Evolutionary conservation across 2,797 vertebrate genomes (phyloP), one percentile per base, ranked within the genome.

Genomic region (Agapornis canus): DNA sequence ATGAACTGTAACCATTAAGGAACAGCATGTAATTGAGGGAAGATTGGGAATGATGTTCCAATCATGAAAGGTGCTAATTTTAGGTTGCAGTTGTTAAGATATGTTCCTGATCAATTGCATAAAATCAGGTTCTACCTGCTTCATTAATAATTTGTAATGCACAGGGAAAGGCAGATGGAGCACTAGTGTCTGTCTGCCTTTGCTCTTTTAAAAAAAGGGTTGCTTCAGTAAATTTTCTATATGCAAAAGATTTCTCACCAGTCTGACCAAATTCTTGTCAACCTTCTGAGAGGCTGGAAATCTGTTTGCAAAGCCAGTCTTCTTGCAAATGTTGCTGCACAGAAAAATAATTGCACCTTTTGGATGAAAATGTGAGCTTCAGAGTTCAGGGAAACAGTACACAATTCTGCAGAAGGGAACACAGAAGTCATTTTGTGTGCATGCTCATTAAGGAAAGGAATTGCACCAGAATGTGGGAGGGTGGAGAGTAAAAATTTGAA

Each of bases 361-460:
- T 80, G 22, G 78, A 59, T 78, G 75, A 47, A 95, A 91, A 83
- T 6, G 0, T n/a, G 72, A 95, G 49, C 57, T 91, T 35, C 78
- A 59, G 81, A 52, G 35, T 54, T 92, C 52, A 76, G 57, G 59
- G 65, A 83, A 92, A 69, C 27, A 23, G 82, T 6, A 56, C 26
- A 47, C 39, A 71, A 2, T 86, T 92, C 94, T 90, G 65, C 86
- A 91, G 57, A 78, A 83, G 64, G 48, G 45, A 95, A 69, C 82
- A 83, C 21, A 81, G 39, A 81, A 86, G 91, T 96, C 85, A 79
- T 76, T 94, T 91, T 91, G 79, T 90, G 61, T 94, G 65, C 59
- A 59, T 51, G 65, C 79, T 97, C 59, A 45, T 95, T 91, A 95
- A 86, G 76, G 92, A 89, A 85, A 91, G 91, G 87, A 87, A 95